Conservation (phyloP, 1,140 invertebrate species). For the Mamestra configurata region DNA sequence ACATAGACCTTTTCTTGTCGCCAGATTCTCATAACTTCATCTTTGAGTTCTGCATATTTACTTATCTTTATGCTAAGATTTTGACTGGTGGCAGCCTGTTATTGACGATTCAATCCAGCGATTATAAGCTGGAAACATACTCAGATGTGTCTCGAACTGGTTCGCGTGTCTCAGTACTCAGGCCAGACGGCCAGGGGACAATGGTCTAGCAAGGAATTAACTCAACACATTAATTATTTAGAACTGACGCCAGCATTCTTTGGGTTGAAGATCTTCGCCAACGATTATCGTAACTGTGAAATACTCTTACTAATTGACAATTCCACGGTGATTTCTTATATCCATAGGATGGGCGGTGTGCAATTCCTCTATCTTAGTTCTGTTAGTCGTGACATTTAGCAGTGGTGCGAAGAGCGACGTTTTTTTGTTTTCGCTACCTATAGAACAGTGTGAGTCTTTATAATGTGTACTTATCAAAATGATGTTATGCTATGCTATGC, state of each 20-base stretch:
- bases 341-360: conserved; percentile 45
- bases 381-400: conserved; percentile 50
- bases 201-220: conserved; percentile 63
- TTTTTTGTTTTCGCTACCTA: conserved; percentile 54
- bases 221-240: conserved; percentile 74
- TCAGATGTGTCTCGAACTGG: conserved; percentile 73
- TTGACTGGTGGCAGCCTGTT: conserved; percentile 66
- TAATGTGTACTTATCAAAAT: no score
- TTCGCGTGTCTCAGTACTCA: conserved; percentile 68
- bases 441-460: no score
- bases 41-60: no score
- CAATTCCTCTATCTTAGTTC: conserved; percentile 43
- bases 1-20: no score
- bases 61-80: conserved; percentile 52
- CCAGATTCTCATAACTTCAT: no score
- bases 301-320: conserved; percentile 71
- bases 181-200: conserved; percentile 53
- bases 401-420: conserved; percentile 55
- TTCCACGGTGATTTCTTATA: conserved; percentile 46
- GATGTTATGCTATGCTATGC: no score
- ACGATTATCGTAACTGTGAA: conserved; percentile 58
- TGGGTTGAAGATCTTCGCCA: conserved; percentile 71
- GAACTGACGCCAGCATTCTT: conserved; percentile 71
- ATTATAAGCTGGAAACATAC: conserved; percentile 70
- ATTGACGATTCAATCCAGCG: conserved; percentile 53